Base-by-base conservation (phyloP, 2,113 vertebrate genomes). In the Patagioenas fasciata region DNA sequence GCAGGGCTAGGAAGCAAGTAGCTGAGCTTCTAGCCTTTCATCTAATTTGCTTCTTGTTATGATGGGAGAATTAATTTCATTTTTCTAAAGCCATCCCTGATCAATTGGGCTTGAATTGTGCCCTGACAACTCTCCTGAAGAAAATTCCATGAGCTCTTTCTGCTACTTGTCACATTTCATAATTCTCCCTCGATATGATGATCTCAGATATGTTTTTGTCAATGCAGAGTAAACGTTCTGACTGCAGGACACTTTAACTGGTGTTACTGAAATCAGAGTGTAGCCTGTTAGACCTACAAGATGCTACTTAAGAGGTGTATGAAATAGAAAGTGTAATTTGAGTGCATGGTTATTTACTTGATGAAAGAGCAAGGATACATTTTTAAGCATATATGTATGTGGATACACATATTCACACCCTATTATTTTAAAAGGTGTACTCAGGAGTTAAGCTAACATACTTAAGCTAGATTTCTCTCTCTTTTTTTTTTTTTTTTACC, bases 61-160 rank as follows among this genome's bases (percentile, higher is more conserved):
- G 31, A 78, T 75, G 53, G 90, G 60, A 94, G 75, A 96, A 95
- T 67, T 88, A 80, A 95, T 90, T 90, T 84, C 51, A 88, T 67
- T 93, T 89, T 90, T 91, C 69, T 91, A 80, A 80, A 94, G 48
- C 65, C 48, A 93, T 53, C 47, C 21, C 75, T 83, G 71, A 91
- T 62, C 64, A 94, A 25, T 2, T 34, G 34, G 51, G 60, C 60
- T 88, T 88, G 69, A 92, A 81, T 71, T 92, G 32, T 64, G 38
- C 80, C 65, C 80, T 88, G 65, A 73, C 69, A 90, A 77, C 48
- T 73, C 42, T 91, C 70, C 48, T 83, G 67, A 94, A 89, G 48
- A 58, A 70, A 91, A 86, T 81, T 71, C 75, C 60, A 40, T 8
- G 16, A 84, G 64, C 51, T 60, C 38, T 85, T 85, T 78, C 87